These are phyloP conservation scores for Chloropsis hardwickii DNA, from an alignment of 2,113 vertebrate genomes.

Conservation along the genomic window DNA sequence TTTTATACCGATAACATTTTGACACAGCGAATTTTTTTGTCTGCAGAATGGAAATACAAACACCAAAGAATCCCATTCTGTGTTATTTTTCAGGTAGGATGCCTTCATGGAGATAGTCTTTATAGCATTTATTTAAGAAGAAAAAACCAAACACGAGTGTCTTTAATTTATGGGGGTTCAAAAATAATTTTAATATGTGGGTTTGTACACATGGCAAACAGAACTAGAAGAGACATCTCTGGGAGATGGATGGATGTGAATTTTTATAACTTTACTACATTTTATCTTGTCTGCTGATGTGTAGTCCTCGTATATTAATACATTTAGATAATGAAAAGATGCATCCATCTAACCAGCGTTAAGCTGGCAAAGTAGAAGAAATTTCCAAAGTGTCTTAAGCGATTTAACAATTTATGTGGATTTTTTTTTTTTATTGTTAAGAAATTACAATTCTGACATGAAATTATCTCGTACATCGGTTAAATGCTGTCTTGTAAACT, in stretches of 20 bases:
- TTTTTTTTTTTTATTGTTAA: not conserved
- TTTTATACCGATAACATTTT: not conserved
- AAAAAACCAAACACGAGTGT: not conserved
- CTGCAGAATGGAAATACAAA: conserved; percentile 15
- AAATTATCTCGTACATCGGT: not conserved
- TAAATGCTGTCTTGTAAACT: not conserved
- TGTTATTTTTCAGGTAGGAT: conserved; percentile 37
- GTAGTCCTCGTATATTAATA: not conserved
- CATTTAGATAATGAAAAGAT: not conserved
- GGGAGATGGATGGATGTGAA: not conserved
- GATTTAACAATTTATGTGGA: not conserved
- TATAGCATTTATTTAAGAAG: not conserved
- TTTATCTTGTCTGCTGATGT: not conserved
- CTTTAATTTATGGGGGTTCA: not conserved
- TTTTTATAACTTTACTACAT: conserved; percentile 7
- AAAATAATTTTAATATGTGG: not conserved
- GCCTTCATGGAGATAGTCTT: not conserved
- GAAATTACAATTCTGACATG: not conserved
- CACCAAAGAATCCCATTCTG: not conserved
- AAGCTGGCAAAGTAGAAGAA: not conserved
- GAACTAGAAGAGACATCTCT: not conserved
- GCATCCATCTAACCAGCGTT: not conserved
- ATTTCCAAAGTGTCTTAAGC: not conserved
- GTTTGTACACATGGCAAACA: not conserved
- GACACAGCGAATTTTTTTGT: not conserved